phyloP scores from a whole-genome alignment of 1,140 invertebrate genomes.

The Papilio dardanus region DNA sequence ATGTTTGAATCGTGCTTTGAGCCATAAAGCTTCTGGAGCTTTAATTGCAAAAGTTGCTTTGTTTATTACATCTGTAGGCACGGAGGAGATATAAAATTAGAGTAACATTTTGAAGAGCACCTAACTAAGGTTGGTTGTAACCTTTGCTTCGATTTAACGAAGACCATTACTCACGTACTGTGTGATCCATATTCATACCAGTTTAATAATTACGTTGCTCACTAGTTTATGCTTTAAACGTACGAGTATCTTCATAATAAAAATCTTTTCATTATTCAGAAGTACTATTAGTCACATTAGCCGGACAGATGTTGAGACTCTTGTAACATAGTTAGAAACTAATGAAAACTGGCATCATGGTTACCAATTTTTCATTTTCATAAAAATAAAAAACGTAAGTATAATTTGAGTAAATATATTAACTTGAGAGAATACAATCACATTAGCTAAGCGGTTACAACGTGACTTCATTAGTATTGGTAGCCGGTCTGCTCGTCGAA shows the following conservation, averaged over 20 bases:
- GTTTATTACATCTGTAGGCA: not conserved
- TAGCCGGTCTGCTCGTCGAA: slow-evolving; percentile 75
- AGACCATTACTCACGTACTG: slow-evolving; percentile 4
- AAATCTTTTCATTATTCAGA: not conserved
- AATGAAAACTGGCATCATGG: not conserved
- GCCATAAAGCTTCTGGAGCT: too few relatives aligned
- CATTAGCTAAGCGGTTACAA: slow-evolving; percentile 20
- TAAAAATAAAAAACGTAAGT: not conserved
- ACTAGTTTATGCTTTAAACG: not conserved
- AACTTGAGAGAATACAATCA: not conserved
- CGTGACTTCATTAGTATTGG: slow-evolving; percentile 55
- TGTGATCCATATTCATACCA: not conserved
- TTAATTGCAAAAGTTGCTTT: too few relatives aligned
- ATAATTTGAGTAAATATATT: slow-evolving; percentile 34
- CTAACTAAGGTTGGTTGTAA: not conserved
- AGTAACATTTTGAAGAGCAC: not conserved
- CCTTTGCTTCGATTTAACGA: not conserved
- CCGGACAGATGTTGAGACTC: too few relatives aligned
- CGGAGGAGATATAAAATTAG: not conserved
- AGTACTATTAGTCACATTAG: too few relatives aligned
- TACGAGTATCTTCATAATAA: not conserved
- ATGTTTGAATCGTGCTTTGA: too few relatives aligned
- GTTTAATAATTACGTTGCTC: not conserved
- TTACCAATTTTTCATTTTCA: not conserved
- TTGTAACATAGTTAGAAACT: too few relatives aligned